Evolutionary conservation across 2,888 invertebrate genomes (phyloP), one percentile per base, ranked within the genome.

Genomic region (Sphinx pinastri): DNA sequence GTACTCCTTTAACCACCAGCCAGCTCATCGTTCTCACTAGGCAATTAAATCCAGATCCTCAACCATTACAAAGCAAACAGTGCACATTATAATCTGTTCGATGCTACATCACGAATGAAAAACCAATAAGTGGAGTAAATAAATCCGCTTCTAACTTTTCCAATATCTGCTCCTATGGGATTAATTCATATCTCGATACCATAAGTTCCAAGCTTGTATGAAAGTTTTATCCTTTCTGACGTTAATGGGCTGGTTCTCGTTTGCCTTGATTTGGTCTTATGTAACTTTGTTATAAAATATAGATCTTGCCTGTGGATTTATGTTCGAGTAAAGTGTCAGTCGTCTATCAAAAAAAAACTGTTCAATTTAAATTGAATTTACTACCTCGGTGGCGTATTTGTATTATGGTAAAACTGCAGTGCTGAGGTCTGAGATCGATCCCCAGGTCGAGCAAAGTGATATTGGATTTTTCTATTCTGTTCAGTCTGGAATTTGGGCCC

Each of bases 131-230:
- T 75, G 75, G 77, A 76, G 79, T 77, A 77, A 82, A 81, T 81
- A 81, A 80, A 81, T 77, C 77, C 75, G 70, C 73, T 71, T 73
- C 73, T 69, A 84, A 84, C 83, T 84, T 84, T 82, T 73, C 80
- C 82, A 84, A 84, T 84, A 84, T 84, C 78, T 80, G 75, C 78
- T 81, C 82, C 77, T 80, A 77, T 76, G 77, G 82, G 81, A 84
- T 83, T 82, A 82, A 80, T 81, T 79, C 79, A 77, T 75, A 76
- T 75, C 77, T 78, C 72, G 72, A 74, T 75, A 76, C 79, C 79
- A 78, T 79, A 79, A 80, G 78, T 80, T 77, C 76, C 75, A 75
- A 74, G 74, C 70, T 76, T 75, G 73, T 74, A 72, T 77, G 78
- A 77, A 81, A 81, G 77, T 83, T 81, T 77, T 77, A 80, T 80